A percentile compares a stretch with the other conserved stretches of the same genome.
phyloP scores from a whole-genome alignment of 2,888 invertebrate species.

The Latrodectus elegans region DNA sequence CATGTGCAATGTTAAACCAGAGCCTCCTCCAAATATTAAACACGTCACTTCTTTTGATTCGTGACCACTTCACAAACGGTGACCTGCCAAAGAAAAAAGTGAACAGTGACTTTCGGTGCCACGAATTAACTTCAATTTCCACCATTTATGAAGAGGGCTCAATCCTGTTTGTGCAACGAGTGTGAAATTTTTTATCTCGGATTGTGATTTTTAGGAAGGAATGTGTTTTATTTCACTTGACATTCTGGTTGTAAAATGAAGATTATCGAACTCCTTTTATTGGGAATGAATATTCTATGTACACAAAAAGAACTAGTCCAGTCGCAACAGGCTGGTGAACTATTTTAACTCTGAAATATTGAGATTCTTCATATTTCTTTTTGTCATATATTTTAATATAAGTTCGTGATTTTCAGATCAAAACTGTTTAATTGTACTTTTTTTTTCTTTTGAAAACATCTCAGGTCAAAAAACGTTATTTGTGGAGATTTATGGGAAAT shows the following conservation, averaged over 20 bases:
- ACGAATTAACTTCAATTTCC: not conserved
- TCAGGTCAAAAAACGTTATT: slow-evolving; percentile 41
- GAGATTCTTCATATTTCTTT: slow-evolving; percentile 28
- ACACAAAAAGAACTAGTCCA: not conserved
- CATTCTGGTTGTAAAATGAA: slow-evolving; percentile 36
- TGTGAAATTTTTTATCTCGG: not conserved
- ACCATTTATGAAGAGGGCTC: not conserved
- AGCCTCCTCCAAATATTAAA: not conserved
- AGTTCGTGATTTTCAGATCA: slow-evolving; percentile 44
- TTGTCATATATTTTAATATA: slow-evolving; percentile 22
- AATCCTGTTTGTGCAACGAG: not conserved
- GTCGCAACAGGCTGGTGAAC: slow-evolving; percentile 41
- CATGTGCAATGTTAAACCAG: slow-evolving; percentile 11
- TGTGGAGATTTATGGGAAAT: not conserved
- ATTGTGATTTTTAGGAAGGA: not conserved
- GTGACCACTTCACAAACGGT: not conserved
- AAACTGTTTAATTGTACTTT: slow-evolving; percentile 41
- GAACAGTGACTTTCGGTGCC: not conserved
- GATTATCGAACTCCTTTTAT: not conserved
- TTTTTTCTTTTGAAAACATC: slow-evolving; percentile 17
- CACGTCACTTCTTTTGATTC: not conserved
- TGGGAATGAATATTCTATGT: not conserved
- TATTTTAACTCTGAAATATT: slow-evolving; percentile 45
- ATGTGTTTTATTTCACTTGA: slow-evolving; percentile 34
- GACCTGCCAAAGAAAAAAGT: not conserved